A percentile compares a stretch with the other conserved stretches of the same genome.
Conservation (phyloP, 2,888 invertebrate genomes). For the Agrotis clavis region DNA sequence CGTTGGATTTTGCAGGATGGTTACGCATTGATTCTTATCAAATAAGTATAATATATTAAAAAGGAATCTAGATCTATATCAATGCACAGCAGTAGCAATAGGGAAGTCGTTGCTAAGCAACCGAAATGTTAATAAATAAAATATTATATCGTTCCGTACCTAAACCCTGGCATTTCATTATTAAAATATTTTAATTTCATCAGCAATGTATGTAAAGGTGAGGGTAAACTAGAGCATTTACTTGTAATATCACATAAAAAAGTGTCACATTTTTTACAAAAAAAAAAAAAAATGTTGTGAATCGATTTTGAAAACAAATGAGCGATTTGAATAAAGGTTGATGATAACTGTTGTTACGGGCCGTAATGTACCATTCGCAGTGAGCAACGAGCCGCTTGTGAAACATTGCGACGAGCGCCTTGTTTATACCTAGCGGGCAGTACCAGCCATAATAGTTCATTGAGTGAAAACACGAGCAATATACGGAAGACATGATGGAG, state of each 20-base stretch:
- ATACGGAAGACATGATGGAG: too few relatives aligned
- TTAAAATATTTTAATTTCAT: slow-evolving; percentile 6
- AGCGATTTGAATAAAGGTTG: too few relatives aligned
- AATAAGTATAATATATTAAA: neutral
- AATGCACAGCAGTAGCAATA: slow-evolving; percentile 7
- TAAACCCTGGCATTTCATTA: slow-evolving; percentile 40
- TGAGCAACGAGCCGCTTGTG: too few relatives aligned
- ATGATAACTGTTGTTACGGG: too few relatives aligned
- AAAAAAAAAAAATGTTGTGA: too few relatives aligned
- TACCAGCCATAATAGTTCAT: too few relatives aligned
- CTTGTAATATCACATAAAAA: neutral
- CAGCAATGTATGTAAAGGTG: slow-evolving; percentile 26
- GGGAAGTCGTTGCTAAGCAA: slow-evolving; percentile 29
- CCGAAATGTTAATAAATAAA: slow-evolving; percentile 22
- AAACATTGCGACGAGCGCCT: too few relatives aligned
- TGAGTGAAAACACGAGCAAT: too few relatives aligned
- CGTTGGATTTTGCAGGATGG: neutral
- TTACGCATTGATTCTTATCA: neutral
- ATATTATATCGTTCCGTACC: neutral
- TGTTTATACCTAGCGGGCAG: too few relatives aligned
- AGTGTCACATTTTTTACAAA: too few relatives aligned
- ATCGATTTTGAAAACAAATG: too few relatives aligned
- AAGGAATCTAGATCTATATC: slow-evolving; percentile 9
- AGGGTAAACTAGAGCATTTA: neutral
- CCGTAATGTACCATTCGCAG: too few relatives aligned